These are phyloP conservation scores for Anarhynchus alexandrinus DNA, from an alignment of 2,113 vertebrate species.

Conservation along the genomic window DNA sequence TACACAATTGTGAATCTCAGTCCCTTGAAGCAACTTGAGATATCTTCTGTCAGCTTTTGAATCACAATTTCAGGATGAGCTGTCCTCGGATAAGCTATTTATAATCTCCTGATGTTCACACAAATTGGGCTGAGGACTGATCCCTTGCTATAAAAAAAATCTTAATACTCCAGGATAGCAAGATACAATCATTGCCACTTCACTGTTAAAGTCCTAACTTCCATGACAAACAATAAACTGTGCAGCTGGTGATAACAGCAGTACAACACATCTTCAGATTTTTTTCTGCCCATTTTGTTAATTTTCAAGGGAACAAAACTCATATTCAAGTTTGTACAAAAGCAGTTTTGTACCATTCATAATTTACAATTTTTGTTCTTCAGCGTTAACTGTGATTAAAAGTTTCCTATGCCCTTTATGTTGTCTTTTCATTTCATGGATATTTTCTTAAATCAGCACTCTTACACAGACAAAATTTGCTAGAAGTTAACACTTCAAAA, in stretches of 20 bases:
- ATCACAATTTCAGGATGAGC: not conserved
- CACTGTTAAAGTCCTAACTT: not conserved
- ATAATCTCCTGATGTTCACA: not conserved
- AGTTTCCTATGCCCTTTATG: not conserved
- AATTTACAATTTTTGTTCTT: not conserved
- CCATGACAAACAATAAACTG: not conserved
- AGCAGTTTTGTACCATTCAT: not conserved
- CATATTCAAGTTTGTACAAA: not conserved
- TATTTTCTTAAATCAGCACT: not conserved
- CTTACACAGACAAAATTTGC: not conserved
- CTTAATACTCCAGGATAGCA: not conserved
- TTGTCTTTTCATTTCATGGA: not conserved
- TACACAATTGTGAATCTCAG: not conserved
- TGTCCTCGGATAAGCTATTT: not conserved
- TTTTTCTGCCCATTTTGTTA: not conserved
- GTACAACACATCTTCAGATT: not conserved
- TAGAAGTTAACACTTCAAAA: not conserved
- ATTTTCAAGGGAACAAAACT: not conserved
- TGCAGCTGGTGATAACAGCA: slow-evolving; percentile 13
- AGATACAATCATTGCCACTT: slow-evolving; percentile 5
- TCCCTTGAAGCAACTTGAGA: not conserved
- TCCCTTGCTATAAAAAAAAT: not conserved
- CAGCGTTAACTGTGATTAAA: not conserved
- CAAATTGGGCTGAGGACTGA: not conserved
- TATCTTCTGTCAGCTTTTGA: not conserved